Evolutionary conservation across 2,797 vertebrate genomes (phyloP).

Genomic region (Phoxinus dragarum): DNA sequence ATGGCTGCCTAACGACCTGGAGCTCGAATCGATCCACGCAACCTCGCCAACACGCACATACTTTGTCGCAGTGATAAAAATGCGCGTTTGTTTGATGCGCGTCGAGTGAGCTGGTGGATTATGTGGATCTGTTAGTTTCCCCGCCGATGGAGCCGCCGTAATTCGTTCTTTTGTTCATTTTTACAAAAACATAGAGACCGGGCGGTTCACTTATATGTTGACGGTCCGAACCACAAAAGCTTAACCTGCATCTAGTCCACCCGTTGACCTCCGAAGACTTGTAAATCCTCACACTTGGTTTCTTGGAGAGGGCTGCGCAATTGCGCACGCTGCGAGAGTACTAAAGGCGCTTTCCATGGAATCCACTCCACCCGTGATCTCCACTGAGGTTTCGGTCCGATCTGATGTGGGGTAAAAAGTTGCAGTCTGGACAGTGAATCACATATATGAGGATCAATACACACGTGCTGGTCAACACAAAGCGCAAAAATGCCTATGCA

Average conservation of each 20-base stretch:
- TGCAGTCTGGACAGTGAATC: constrained; percentile 67
- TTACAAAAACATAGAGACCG: not conserved
- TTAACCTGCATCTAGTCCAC: not conserved
- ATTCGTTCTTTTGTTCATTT: constrained; percentile 9
- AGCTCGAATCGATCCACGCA: constrained; percentile 20
- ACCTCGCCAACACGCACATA: constrained; percentile 1
- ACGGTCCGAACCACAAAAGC: not conserved
- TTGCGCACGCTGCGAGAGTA: constrained; percentile 39
- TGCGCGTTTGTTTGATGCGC: constrained; percentile 23
- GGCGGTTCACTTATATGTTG: not conserved
- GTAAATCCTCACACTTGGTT: constrained; percentile 4
- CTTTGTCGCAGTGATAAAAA: constrained; percentile 48
- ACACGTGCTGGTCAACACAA: constrained; percentile 72
- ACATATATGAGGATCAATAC: constrained; percentile 75
- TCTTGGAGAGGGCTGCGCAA: constrained; percentile 50
- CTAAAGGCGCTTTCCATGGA: constrained; percentile 32
- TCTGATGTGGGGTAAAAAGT: constrained; percentile 72
- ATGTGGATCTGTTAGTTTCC: constrained; percentile 7
- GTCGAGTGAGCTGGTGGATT: constrained; percentile 31
- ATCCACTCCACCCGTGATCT: constrained; percentile 16
- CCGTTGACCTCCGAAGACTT: constrained; percentile 15
- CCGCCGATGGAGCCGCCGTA: constrained; percentile 18
- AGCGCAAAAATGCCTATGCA: constrained; percentile 95
- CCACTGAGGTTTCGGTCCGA: constrained; percentile 39
- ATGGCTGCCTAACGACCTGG: not conserved